Percentiles rank a stretch among this genome's conserved stretches.
Conservation (phyloP, 2,113 vertebrate genomes). For the Neogale vison region DNA sequence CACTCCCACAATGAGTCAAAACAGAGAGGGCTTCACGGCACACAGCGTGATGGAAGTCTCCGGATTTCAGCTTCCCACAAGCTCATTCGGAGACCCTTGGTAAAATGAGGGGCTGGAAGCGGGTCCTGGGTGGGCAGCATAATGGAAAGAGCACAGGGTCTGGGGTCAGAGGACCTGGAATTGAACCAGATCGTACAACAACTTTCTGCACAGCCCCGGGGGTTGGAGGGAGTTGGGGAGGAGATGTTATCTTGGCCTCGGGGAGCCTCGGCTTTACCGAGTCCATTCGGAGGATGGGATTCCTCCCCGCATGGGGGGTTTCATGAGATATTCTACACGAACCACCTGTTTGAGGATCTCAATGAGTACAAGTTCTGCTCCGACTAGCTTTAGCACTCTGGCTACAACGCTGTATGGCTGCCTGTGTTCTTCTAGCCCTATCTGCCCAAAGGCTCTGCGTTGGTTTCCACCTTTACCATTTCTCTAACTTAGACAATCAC, state of each 20-base stretch:
- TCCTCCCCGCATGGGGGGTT: neutral
- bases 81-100: fast-evolving
- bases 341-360: neutral
- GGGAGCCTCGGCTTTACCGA: fast-evolving
- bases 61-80: neutral
- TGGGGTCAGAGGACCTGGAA: fast-evolving
- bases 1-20: fast-evolving
- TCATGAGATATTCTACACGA: fast-evolving
- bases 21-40: neutral
- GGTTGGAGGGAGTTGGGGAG: too few relatives aligned
- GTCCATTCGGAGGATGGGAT: too few relatives aligned
- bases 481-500: neutral
- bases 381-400: fast-evolving
- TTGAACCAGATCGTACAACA: fast-evolving
- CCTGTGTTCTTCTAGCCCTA: too few relatives aligned
- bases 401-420: neutral
- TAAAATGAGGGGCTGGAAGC: neutral
- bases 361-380: neutral
- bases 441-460: fast-evolving
- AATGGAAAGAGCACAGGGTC: neutral
- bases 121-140: neutral
- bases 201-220: too few relatives aligned
- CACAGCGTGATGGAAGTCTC: fast-evolving
- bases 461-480: neutral
- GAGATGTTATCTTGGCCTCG: neutral